A percentile compares a stretch with the other conserved stretches of the same genome.
phyloP scores from a whole-genome alignment of 2,113 vertebrate genomes.

The Syngnathoides biaculeatus region DNA sequence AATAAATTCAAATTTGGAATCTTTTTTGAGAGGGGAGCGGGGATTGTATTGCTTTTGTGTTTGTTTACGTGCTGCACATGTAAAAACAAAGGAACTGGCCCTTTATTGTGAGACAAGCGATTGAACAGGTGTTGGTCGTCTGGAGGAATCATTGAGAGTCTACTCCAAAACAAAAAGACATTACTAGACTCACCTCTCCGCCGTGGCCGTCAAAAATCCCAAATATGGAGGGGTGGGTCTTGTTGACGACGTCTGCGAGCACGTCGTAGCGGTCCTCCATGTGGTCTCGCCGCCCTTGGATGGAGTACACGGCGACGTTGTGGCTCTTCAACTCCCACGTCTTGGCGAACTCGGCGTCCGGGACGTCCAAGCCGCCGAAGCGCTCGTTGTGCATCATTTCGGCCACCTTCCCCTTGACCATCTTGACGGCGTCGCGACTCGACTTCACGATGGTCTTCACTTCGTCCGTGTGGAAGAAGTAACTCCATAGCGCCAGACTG shows the following conservation, averaged over 20 bases:
- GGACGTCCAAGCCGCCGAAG: slow-evolving; percentile 88
- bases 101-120: background rate
- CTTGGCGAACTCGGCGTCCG: slow-evolving; percentile 93
- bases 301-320: slow-evolving; percentile 93
- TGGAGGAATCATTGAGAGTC: background rate
- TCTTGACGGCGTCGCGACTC: slow-evolving; percentile 94
- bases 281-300: slow-evolving; percentile 95
- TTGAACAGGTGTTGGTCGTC: background rate
- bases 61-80: too few relatives aligned
- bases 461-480: slow-evolving; percentile 99
- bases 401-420: slow-evolving; percentile 97
- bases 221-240: slow-evolving; percentile 93
- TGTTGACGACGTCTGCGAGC: slow-evolving; percentile 88
- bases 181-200: slow-evolving; percentile 83
- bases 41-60: too few relatives aligned
- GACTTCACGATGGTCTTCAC: slow-evolving; percentile 98
- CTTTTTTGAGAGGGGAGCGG: too few relatives aligned
- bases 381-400: slow-evolving; percentile 97
- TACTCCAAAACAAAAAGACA: background rate
- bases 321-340: slow-evolving; percentile 95
- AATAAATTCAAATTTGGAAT: too few relatives aligned
- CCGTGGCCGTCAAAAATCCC: slow-evolving; percentile 97
- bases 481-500: slow-evolving; percentile 97
- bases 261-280: slow-evolving; percentile 98
- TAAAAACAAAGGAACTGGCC: background rate